Evolutionary conservation across 1,140 invertebrate genomes (phyloP).

Genomic region (Neodiprion fabricii): DNA sequence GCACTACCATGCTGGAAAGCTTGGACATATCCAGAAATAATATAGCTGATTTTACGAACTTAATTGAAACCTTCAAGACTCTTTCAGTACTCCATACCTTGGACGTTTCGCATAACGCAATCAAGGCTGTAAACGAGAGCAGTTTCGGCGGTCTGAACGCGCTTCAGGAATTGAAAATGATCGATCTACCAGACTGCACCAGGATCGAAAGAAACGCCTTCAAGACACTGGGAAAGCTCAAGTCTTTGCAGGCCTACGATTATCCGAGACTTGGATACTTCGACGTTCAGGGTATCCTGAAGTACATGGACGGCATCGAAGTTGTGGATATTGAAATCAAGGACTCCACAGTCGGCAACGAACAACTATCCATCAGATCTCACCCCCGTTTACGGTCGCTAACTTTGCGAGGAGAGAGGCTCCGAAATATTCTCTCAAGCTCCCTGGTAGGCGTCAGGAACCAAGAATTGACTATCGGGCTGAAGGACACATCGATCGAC

Average conservation of each 20-base stretch:
- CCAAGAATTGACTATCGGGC: conserved; percentile 70
- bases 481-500: conserved; percentile 82
- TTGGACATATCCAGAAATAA: conserved; percentile 81
- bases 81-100: conserved; percentile 72
- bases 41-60: conserved; percentile 65
- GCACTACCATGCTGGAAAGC: conserved; percentile 78
- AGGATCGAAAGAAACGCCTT: conserved; percentile 87
- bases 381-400: conserved; percentile 80
- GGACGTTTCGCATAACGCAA: conserved; percentile 81
- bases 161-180: conserved; percentile 71
- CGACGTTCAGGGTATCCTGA: conserved; percentile 81
- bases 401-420: conserved; percentile 74
- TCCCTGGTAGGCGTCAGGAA: conserved; percentile 82
- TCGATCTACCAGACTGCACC: conserved; percentile 71
- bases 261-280: conserved; percentile 82
- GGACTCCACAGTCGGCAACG: conserved; percentile 79
- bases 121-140: conserved; percentile 73
- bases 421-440: conserved; percentile 81
- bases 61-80: conserved; percentile 54
- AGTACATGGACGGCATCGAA: conserved; percentile 73
- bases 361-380: conserved; percentile 79
- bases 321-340: conserved; percentile 83
- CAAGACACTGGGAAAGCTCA: conserved; percentile 72
- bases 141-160: conserved; percentile 75
- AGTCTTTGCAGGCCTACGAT: conserved; percentile 72